These are phyloP conservation scores for Drosophila anomelani DNA, from an alignment of 2,888 invertebrate species.

Conservation along the genomic window DNA sequence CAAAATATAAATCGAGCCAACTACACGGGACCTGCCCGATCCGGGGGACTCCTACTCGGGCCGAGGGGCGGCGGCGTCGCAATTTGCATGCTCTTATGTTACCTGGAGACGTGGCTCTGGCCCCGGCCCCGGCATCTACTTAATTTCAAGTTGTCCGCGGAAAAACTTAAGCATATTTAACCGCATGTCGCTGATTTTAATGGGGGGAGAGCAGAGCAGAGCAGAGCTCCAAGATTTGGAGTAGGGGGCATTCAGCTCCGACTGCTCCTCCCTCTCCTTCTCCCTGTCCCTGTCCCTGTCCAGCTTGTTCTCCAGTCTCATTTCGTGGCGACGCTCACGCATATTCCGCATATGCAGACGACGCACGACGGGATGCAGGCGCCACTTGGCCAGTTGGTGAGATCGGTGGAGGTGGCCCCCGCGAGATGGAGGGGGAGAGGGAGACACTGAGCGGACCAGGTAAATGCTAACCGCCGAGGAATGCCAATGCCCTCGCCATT, in stretches of 20 bases:
- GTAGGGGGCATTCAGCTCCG: not conserved
- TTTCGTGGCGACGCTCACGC: constrained; percentile 73
- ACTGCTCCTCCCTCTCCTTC: not conserved
- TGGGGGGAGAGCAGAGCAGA: constrained; percentile 22
- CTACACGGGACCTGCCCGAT: constrained; percentile 45
- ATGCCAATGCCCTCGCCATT: constrained; percentile 62
- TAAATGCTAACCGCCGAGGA: constrained; percentile 50
- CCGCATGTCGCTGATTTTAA: constrained; percentile 79
- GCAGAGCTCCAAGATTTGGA: constrained; percentile 19
- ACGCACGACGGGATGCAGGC: constrained; percentile 85
- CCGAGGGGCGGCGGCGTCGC: constrained; percentile 8
- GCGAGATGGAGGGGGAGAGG: not conserved
- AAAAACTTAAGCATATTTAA: constrained; percentile 75
- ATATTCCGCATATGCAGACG: constrained; percentile 84
- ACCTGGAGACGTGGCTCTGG: constrained; percentile 11
- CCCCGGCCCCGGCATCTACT: constrained; percentile 65
- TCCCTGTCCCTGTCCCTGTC: not conserved
- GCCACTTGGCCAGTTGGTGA: constrained; percentile 76
- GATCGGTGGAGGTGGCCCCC: constrained; percentile 8
- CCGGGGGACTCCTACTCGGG: constrained; percentile 11
- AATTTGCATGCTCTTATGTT: constrained; percentile 58
- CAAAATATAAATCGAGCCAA: constrained; percentile 82
- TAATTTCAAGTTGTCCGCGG: constrained; percentile 77
- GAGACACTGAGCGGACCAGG: constrained; percentile 43
- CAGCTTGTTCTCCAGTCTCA: constrained; percentile 52